Evolutionary conservation across 2,113 vertebrate species (phyloP).

Genomic region (Eolophus roseicapilla): DNA sequence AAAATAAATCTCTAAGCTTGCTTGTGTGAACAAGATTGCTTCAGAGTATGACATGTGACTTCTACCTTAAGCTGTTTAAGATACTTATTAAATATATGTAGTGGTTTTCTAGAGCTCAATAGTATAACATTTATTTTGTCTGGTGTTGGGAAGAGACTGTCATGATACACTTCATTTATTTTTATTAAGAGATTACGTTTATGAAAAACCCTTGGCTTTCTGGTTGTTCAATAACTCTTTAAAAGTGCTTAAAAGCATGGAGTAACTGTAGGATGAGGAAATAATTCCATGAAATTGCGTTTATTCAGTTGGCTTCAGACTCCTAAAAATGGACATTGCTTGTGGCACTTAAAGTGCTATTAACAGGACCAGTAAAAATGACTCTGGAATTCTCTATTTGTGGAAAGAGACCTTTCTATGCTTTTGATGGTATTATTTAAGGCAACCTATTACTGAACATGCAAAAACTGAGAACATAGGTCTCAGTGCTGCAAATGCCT

Average conservation of each 20-base stretch:
- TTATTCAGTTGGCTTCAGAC: conserved; percentile 54
- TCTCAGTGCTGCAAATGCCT: not conserved
- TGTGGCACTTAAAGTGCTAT: conserved; percentile 32
- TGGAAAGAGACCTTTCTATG: not conserved
- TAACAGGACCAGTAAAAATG: conserved; percentile 20
- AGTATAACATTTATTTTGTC: not conserved
- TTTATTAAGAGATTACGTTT: conserved; percentile 33
- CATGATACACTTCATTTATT: conserved; percentile 33
- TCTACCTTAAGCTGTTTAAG: not conserved
- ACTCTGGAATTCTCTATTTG: conserved; percentile 22
- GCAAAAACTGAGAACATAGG: not conserved
- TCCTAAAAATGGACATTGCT: conserved; percentile 32
- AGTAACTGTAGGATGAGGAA: conserved; percentile 44
- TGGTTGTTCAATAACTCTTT: conserved; percentile 36
- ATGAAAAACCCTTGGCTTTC: not conserved
- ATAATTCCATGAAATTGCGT: conserved; percentile 43
- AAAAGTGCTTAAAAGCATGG: conserved; percentile 35
- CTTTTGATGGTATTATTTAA: not conserved
- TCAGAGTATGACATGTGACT: not conserved
- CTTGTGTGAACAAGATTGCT: not conserved
- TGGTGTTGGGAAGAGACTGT: not conserved
- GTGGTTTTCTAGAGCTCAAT: not conserved
- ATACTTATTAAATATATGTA: not conserved
- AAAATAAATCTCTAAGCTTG: not conserved
- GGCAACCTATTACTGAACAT: not conserved